These are phyloP conservation scores for Baryphthengus martii DNA, from an alignment of 2,113 vertebrate genomes.

Conservation along the genomic window DNA sequence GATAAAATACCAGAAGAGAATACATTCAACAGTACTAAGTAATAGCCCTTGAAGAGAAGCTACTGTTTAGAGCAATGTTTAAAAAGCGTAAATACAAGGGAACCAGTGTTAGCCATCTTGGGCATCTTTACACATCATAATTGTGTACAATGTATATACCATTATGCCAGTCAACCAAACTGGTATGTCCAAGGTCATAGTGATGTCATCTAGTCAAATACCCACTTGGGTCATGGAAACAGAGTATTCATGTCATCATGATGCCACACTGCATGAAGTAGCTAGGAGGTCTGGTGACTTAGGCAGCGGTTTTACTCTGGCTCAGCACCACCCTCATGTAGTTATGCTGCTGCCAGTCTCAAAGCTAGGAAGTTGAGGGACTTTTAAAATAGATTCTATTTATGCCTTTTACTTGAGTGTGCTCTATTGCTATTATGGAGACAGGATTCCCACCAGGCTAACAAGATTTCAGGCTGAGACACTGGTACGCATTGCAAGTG, in stretches of 20 bases:
- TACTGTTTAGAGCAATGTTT: neutral
- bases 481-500: neutral
- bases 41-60: neutral
- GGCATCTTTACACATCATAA: neutral
- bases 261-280: neutral
- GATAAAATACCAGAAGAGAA: neutral
- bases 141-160: neutral
- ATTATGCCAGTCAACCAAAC: neutral
- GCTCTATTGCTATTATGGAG: neutral
- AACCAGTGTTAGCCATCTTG: fast-evolving
- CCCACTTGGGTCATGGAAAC: neutral
- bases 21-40: neutral
- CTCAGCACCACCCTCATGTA: neutral
- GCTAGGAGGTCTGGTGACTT: neutral
- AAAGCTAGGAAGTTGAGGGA: neutral
- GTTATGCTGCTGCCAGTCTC: neutral
- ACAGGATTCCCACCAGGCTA: neutral
- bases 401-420: neutral
- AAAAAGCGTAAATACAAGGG: neutral
- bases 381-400: neutral
- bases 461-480: neutral
- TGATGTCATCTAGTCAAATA: neutral
- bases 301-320: neutral
- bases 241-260: neutral
- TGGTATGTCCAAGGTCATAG: neutral